Percentiles rank a stretch among this genome's conserved stretches.
phyloP scores from a whole-genome alignment of 35 echinoderm and acorn worm species.

The Amphiura filiformis region DNA sequence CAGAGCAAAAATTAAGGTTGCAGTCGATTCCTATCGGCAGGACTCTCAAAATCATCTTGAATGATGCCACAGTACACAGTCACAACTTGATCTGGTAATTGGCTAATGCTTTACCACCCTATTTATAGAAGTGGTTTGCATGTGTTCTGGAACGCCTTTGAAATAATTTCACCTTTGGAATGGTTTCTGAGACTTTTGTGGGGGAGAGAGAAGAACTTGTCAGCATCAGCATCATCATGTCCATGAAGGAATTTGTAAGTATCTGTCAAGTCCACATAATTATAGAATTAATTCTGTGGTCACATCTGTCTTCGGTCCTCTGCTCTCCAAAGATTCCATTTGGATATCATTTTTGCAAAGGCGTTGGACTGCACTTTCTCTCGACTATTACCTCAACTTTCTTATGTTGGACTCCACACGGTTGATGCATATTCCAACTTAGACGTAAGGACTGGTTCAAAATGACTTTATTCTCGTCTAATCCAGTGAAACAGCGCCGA shows the following conservation, averaged over 20 bases:
- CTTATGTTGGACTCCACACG: background rate
- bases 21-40: constrained; percentile 19
- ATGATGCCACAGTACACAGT: constrained; percentile 5
- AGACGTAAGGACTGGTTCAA: no score
- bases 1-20: no score
- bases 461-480: background rate
- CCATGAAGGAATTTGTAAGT: background rate
- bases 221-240: background rate
- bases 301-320: background rate
- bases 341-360: background rate
- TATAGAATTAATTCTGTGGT: no score
- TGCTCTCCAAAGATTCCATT: background rate
- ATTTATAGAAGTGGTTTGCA: background rate
- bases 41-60: constrained; percentile 3
- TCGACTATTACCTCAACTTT: background rate
- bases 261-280: no score
- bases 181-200: background rate
- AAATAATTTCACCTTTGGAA: background rate
- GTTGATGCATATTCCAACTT: background rate
- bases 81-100: background rate
- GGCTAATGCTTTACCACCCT: background rate
- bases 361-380: background rate
- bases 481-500: no score
- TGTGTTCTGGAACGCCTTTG: constrained; percentile 4
- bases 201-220: background rate